Base-by-base conservation (phyloP, 1,140 invertebrate genomes). In the Eumeta japonica region DNA sequence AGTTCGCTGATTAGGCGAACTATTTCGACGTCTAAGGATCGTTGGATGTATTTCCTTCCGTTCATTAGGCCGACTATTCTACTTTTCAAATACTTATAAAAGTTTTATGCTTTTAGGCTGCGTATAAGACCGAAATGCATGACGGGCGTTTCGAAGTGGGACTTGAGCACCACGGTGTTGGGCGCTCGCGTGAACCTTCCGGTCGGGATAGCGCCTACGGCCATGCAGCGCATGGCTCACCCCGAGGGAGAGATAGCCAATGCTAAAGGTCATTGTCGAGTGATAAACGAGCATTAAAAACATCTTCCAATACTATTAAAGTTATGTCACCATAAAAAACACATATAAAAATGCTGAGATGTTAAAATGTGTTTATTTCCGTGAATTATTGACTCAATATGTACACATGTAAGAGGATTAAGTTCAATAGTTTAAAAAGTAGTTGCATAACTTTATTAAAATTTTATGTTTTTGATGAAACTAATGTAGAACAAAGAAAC, bases 191-290 rank as follows among this genome's bases (percentile, higher is more conserved):
- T 94, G 11, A 74, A 81, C 2, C 84, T 91, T 76, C 94, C 94
- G 0, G 64, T 97, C 15, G 92, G 90, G 3, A 84, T 97, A 35
- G 84, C 94, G 0, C 92, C 94, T 1, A 90, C 91, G 3, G 93
- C 93, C 0, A 93, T 96, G 89, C 94, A 97, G 57, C 82, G 81
- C 52, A 88, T 98, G 89, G 92, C 93, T 0, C 87, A 94, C 76
- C 82, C 86, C 1, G 87, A 93, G 31, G 94, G 94, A 9, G 94
- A 98, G 79, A 75, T 84, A 39, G 93, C 88, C 27, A 92, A 83
- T 63, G 91, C 82, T 1, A 86, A 71, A 83, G 90, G 89, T 90
- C 76, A 50, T n/a, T n/a, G n/a, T n/a, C n/a, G n/a, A n/a, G n/a
- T n/a, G n/a, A n/a, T n/a, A n/a, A n/a, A n/a, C 20, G 7, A 7